Percentiles rank a stretch among this genome's conserved stretches.
Conservation (phyloP, 2,797 vertebrate species). For the Dendrocincla tyrannina region DNA sequence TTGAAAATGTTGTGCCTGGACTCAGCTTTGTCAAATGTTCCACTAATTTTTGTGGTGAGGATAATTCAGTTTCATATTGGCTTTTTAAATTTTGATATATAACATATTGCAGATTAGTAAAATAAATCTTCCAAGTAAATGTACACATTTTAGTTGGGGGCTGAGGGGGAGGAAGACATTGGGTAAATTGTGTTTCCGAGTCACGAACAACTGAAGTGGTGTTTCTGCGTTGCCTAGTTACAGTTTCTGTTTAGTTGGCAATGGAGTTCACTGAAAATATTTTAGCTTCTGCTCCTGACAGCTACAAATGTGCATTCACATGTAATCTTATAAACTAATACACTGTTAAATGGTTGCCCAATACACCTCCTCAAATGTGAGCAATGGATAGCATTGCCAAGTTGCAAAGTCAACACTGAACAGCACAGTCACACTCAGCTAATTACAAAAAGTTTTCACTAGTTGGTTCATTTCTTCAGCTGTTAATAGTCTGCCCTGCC, state of each 20-base stretch:
- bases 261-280: conserved; percentile 24
- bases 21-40: not conserved
- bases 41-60: not conserved
- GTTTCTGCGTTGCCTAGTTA: conserved; percentile 60
- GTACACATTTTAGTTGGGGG: not conserved
- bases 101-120: not conserved
- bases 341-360: not conserved
- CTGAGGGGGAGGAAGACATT: not conserved
- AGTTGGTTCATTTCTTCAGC: not conserved
- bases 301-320: not conserved
- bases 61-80: not conserved
- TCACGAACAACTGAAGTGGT: conserved; percentile 15
- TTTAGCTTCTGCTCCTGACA: conserved; percentile 43
- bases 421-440: not conserved
- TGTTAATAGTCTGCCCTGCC: not conserved
- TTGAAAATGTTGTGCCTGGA: not conserved
- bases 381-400: not conserved
- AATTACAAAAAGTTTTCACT: not conserved
- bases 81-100: not conserved
- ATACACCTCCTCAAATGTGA: not conserved
- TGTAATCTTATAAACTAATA: conserved; percentile 9
- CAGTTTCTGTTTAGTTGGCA: conserved; percentile 53
- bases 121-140: conserved; percentile 8
- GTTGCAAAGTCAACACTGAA: not conserved
- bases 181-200: conserved; percentile 32